Evolutionary conservation across 2,888 invertebrate genomes (phyloP).

Genomic region (Drosophila peninsularis): DNA sequence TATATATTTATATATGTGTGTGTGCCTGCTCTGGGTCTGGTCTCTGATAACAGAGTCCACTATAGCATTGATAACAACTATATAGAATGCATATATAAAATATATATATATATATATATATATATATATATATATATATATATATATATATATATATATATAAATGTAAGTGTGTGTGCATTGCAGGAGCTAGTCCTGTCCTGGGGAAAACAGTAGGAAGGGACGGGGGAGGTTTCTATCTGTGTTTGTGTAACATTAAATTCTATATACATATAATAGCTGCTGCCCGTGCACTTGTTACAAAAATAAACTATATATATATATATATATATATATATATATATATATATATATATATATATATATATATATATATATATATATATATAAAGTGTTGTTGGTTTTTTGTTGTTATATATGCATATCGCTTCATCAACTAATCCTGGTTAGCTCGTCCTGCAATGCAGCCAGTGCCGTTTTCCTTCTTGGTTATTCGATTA

Average conservation of each 20-base stretch:
- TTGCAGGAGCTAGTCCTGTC: constrained; percentile 13
- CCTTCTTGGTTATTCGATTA: constrained; percentile 17
- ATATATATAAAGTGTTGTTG: background rate
- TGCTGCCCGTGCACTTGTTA: constrained; percentile 18
- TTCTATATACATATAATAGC: constrained; percentile 40
- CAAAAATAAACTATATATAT: constrained; percentile 41
- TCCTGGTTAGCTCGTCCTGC: constrained; percentile 31
- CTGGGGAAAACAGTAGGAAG: background rate
- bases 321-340: constrained; percentile 1
- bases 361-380: constrained; percentile 3
- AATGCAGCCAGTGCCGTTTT: constrained; percentile 34
- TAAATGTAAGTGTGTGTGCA: background rate
- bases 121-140: background rate
- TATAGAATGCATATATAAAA: constrained; percentile 3
- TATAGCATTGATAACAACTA: constrained; percentile 30
- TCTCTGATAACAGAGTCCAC: constrained; percentile 29
- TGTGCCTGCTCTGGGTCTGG: constrained; percentile 1
- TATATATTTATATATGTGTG: background rate
- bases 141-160: background rate
- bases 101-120: constrained; percentile 5
- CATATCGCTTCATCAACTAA: constrained; percentile 13
- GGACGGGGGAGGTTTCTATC: background rate
- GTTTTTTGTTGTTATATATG: constrained; percentile 14
- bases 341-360: constrained; percentile 1
- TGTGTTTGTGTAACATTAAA: constrained; percentile 36